Evolutionary conservation across 1,140 invertebrate species (phyloP), one percentile per base, ranked within the genome.

Genomic region (Bombus waltoni): DNA sequence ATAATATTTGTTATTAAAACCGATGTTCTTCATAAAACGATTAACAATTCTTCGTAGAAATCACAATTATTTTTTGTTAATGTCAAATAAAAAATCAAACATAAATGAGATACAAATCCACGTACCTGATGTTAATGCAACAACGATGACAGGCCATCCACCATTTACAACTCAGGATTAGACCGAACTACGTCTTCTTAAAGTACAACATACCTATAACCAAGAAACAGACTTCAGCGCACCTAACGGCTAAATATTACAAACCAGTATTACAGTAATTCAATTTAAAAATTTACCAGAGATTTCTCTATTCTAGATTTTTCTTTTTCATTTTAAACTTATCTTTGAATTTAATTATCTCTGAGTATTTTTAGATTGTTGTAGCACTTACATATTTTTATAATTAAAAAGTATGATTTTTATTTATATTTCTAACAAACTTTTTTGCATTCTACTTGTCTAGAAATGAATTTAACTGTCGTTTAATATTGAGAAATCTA

Each of bases 91-190:
- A 65, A 47, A 72, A 73, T 85, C 18, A 80, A 62, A 47, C 18
- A 15, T 15, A 38, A 72, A 71, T 9, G 28, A 72, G 32, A 28
- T 66, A 71, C 13, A 85, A 73, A 81, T 42, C 87, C 57, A 82
- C 91, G 38, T 93, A 95, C 94, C 94, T 95, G 94, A 93, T 94
- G 93, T 95, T 94, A 94, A 91, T 91, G 89, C 87, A 57, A 93
- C 93, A 82, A 93, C 75, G 87, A 91, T 93, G 93, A 93, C 92
- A 93, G 90, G 82, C 92, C 92, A 83, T 92, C 92, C 93, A 94
- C 94, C 93, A 94, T 94, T 94, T 93, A 90, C 94, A 92, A 93
- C 91, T 91, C 90, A 66, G 90, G 88, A 83, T 87, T 88, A 89
- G 83, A 80, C 75, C 85, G 90, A 90, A 73, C 87, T 75, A 70